Percentiles rank a stretch among this genome's conserved stretches.
phyloP scores from a whole-genome alignment of 2,113 vertebrate species.

The Scomber colias region DNA sequence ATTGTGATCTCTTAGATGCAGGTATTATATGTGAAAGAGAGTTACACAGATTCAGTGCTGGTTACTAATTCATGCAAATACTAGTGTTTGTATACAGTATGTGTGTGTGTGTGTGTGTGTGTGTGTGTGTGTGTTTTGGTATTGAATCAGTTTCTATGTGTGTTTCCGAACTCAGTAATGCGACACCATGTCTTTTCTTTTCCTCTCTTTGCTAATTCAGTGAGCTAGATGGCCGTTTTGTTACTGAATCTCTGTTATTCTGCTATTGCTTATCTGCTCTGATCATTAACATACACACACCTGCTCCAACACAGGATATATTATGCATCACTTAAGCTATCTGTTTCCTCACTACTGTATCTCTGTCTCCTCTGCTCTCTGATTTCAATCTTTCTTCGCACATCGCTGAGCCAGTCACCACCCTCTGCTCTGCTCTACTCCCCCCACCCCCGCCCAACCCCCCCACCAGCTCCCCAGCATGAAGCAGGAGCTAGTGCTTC shows the following conservation, averaged over 20 bases:
- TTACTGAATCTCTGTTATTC: constrained; percentile 1
- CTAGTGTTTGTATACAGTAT: not conserved
- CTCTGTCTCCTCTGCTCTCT: constrained; percentile 59
- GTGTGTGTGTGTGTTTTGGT: not conserved
- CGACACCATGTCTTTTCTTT: not conserved
- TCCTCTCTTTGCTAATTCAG: not conserved
- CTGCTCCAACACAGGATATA: constrained; percentile 39
- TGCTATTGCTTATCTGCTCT: constrained; percentile 6
- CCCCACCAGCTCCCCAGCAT: constrained; percentile 63
- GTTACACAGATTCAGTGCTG: not conserved
- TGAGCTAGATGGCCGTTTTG: not conserved
- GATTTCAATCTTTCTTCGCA: constrained; percentile 54
- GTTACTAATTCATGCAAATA: not conserved
- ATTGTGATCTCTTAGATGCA: not conserved
- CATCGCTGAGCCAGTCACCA: not conserved
- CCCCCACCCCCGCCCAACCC: not conserved
- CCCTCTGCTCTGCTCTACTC: not conserved
- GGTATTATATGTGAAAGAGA: not conserved
- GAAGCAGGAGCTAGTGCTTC: constrained; percentile 70
- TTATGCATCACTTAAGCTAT: constrained; percentile 64
- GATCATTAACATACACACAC: constrained; percentile 1
- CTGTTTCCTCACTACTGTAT: constrained; percentile 29
- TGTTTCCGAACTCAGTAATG: not conserved
- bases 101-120: not conserved
- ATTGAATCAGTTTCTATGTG: not conserved